Conservation (phyloP, 2,888 invertebrate genomes). For the Protophormia terraenovae region DNA sequence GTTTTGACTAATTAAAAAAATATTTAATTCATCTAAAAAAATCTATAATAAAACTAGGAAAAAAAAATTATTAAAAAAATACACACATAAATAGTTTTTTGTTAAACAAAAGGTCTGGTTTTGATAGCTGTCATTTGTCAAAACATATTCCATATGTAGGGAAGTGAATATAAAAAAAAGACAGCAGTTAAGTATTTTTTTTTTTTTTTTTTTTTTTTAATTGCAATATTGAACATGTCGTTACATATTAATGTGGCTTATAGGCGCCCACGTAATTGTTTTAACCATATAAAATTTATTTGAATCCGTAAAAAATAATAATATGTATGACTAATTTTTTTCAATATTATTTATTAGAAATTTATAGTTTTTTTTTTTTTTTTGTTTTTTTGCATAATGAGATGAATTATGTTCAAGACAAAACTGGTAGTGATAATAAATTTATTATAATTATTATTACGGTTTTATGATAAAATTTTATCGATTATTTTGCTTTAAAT, state of each 20-base stretch:
- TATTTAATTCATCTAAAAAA: constrained; percentile 25
- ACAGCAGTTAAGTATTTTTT: neutral
- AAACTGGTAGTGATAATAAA: too few relatives aligned
- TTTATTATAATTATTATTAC: too few relatives aligned
- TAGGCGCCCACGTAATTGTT: constrained; percentile 64
- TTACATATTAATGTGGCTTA: constrained; percentile 18
- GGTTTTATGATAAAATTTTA: too few relatives aligned
- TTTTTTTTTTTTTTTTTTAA: constrained; percentile 8
- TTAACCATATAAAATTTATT: constrained; percentile 6
- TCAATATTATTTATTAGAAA: constrained; percentile 22
- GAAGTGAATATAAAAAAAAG: neutral
- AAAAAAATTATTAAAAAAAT: neutral
- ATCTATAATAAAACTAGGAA: neutral
- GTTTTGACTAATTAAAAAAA: neutral
- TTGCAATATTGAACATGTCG: constrained; percentile 42
- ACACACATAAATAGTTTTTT: neutral
- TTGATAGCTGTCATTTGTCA: constrained; percentile 1
- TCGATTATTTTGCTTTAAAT: too few relatives aligned
- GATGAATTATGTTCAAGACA: constrained; percentile 26
- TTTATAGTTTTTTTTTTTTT: neutral
- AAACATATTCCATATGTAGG: neutral
- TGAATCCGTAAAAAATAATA: neutral
- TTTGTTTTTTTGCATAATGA: neutral
- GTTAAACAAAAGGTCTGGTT: constrained; percentile 24
- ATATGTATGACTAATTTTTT: constrained; percentile 45